phyloP scores from a whole-genome alignment of 2,113 vertebrate species.

The Cyprinodon brontotheroides region DNA sequence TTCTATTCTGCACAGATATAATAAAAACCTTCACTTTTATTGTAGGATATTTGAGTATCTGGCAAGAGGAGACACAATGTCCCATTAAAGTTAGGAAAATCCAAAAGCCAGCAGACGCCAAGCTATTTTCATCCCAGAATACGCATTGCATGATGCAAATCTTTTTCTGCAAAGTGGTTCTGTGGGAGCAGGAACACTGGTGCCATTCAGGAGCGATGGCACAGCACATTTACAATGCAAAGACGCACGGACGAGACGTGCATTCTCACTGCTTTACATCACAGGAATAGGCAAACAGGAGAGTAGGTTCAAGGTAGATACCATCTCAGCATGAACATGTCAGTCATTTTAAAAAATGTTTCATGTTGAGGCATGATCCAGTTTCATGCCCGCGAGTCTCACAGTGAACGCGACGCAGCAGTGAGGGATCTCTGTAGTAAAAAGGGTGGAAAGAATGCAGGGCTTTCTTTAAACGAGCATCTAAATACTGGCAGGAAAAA shows the following conservation, averaged over 20 bases:
- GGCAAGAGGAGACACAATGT: not conserved
- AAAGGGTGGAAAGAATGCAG: not conserved
- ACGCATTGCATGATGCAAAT: not conserved
- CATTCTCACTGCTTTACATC: not conserved
- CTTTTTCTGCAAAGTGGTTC: not conserved
- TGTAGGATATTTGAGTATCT: no score
- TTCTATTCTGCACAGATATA: no score
- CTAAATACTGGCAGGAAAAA: not conserved
- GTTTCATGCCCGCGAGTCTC: not conserved
- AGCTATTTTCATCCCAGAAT: not conserved
- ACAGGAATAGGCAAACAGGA: not conserved
- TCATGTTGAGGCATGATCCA: not conserved
- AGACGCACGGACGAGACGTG: conserved; percentile 4
- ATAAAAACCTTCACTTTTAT: no score
- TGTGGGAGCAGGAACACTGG: not conserved
- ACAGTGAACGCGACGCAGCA: no score
- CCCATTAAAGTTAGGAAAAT: not conserved
- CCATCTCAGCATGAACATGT: not conserved
- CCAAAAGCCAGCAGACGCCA: not conserved
- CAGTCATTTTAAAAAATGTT: not conserved
- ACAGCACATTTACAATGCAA: conserved; percentile 51
- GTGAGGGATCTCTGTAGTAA: no score
- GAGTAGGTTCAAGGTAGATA: conserved; percentile 11
- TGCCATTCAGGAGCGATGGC: not conserved
- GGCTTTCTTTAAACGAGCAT: not conserved